These are phyloP conservation scores for Notolepis coatsorum DNA, from an alignment of 2,797 vertebrate species.

Conservation along the genomic window DNA sequence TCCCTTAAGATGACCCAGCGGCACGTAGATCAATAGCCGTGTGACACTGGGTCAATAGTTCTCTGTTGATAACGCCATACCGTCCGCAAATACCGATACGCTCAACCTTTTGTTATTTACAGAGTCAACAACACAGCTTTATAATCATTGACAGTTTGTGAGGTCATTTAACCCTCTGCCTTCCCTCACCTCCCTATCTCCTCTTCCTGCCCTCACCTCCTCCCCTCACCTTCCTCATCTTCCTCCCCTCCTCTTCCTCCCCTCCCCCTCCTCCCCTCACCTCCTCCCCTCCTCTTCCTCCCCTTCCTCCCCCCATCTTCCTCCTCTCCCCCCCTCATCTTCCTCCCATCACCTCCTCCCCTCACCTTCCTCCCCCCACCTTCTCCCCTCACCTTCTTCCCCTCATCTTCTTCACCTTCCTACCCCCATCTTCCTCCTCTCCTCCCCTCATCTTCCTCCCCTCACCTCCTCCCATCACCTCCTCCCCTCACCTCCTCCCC, in stretches of 20 bases:
- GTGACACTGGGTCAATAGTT: conserved; percentile 19
- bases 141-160: background rate
- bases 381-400: too few relatives aligned
- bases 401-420: too few relatives aligned
- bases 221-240: conserved; percentile 33
- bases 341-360: too few relatives aligned
- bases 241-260: conserved; percentile 25
- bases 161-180: conserved; percentile 7
- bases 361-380: too few relatives aligned
- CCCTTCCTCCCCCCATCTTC: too few relatives aligned
- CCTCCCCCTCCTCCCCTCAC: conserved; percentile 45
- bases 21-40: conserved; percentile 28
- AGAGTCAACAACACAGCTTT: background rate
- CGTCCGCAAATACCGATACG: conserved; percentile 10
- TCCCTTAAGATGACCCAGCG: conserved; percentile 1
- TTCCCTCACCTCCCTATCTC: conserved; percentile 22
- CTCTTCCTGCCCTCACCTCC: conserved; percentile 3
- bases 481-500: too few relatives aligned
- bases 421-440: too few relatives aligned
- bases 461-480: too few relatives aligned
- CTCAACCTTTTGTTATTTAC: background rate
- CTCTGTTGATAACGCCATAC: conserved; percentile 15
- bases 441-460: too few relatives aligned
- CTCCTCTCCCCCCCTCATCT: too few relatives aligned
- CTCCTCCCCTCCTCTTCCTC: conserved; percentile 24